Percentiles rank a stretch among this genome's conserved stretches.
These are phyloP conservation scores for Diadromus collaris DNA, from an alignment of 2,888 invertebrate species.

Conservation along the genomic window DNA sequence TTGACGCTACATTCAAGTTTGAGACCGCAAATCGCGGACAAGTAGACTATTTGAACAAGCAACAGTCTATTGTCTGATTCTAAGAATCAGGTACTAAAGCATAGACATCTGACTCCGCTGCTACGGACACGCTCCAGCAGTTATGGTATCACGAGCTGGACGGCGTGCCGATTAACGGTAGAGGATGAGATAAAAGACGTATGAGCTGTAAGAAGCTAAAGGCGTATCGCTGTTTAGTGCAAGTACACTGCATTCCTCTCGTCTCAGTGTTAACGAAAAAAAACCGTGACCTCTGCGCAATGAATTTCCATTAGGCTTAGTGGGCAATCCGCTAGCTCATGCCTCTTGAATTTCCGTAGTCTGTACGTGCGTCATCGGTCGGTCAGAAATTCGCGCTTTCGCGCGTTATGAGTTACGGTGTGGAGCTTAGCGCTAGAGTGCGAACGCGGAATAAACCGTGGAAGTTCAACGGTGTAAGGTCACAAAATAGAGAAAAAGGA, in stretches of 20 bases:
- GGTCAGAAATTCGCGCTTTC: constrained; percentile 45
- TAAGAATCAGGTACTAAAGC: neutral
- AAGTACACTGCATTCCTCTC: constrained; percentile 26
- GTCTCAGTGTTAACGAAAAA: constrained; percentile 32
- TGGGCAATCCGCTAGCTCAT: constrained; percentile 37
- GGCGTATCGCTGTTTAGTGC: constrained; percentile 1
- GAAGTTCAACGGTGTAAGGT: constrained; percentile 26
- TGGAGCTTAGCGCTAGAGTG: constrained; percentile 25
- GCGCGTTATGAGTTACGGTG: constrained; percentile 37
- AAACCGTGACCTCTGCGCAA: constrained; percentile 46
- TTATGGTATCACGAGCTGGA: constrained; percentile 22
- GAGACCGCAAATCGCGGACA: neutral
- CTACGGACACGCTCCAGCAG: neutral
- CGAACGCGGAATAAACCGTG: constrained; percentile 44
- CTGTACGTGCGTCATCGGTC: constrained; percentile 50
- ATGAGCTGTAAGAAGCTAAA: constrained; percentile 45
- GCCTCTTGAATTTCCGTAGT: constrained; percentile 46
- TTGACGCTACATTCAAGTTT: no score
- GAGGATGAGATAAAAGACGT: constrained; percentile 17
- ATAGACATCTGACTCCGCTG: neutral
- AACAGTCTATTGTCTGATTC: neutral
- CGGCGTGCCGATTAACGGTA: constrained; percentile 29
- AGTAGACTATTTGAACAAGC: neutral
- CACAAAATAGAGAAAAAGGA: constrained; percentile 26
- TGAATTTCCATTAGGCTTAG: constrained; percentile 53